Evolutionary conservation across 2,113 vertebrate genomes (phyloP).

Genomic region (Excalfactoria chinensis): DNA sequence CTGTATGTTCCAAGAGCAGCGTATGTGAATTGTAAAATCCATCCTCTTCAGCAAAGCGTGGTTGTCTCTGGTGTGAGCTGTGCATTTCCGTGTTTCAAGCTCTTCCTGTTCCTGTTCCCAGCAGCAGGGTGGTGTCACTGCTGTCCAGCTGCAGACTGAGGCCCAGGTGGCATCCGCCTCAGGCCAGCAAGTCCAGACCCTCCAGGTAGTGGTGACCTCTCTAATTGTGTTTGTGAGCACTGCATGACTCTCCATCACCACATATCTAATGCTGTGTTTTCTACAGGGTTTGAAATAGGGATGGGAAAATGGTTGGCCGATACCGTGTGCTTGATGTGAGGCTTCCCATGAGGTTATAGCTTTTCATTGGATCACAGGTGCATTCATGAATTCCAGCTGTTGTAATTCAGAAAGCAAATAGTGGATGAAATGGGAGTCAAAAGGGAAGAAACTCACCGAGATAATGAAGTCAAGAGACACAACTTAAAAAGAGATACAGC

Average conservation of each 20-base stretch:
- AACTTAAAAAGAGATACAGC: not conserved
- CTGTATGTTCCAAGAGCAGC: not conserved
- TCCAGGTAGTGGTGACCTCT: slow-evolving; percentile 99
- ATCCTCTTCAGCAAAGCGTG: slow-evolving; percentile 38
- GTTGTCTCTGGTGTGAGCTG: slow-evolving; percentile 59
- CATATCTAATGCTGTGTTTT: slow-evolving; percentile 78
- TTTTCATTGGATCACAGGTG: not conserved
- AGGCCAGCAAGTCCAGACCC: slow-evolving; percentile 99
- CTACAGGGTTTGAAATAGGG: slow-evolving; percentile 47
- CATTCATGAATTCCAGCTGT: not conserved
- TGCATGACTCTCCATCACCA: slow-evolving; percentile 76
- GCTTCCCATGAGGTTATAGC: not conserved
- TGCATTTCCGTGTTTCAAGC: slow-evolving; percentile 78
- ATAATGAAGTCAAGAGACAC: not conserved
- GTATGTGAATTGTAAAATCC: not conserved
- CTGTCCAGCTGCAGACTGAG: slow-evolving; percentile 99
- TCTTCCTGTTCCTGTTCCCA: slow-evolving; percentile 89
- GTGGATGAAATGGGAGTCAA: not conserved
- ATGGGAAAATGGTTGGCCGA: not conserved
- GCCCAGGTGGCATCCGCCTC: slow-evolving; percentile 95
- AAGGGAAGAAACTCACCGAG: not conserved
- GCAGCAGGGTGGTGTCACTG: slow-evolving; percentile 98
- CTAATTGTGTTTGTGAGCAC: slow-evolving; percentile 79
- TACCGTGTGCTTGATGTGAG: not conserved
- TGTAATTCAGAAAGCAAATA: not conserved